These are phyloP conservation scores for Crocallis elinguaria DNA, from an alignment of 2,888 invertebrate species.

Conservation along the genomic window DNA sequence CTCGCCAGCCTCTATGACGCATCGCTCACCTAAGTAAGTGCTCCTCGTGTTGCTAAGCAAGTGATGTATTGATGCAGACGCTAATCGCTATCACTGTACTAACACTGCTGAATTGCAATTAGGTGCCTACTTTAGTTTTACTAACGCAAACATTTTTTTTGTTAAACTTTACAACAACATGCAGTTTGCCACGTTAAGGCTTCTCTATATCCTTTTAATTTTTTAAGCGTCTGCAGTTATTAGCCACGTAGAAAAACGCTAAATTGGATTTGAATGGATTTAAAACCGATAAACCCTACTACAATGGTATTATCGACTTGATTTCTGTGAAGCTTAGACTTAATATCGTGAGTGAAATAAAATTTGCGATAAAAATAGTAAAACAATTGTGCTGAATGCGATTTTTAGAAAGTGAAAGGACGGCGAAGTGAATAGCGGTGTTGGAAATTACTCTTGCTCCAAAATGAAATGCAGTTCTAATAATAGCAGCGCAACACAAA, in stretches of 20 bases:
- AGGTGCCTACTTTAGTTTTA: neutral
- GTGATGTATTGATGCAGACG: slow-evolving; percentile 20
- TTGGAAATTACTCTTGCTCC: slow-evolving; percentile 28
- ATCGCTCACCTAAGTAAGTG: slow-evolving; percentile 62
- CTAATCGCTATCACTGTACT: neutral
- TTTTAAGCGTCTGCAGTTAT: neutral
- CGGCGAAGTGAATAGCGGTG: slow-evolving; percentile 29
- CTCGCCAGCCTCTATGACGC: slow-evolving; percentile 61
- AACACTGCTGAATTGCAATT: neutral
- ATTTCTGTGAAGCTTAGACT: neutral
- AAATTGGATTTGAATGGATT: neutral
- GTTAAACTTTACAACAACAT: neutral
- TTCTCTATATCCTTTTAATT: neutral
- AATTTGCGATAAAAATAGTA: slow-evolving; percentile 29
- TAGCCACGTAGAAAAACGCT: neutral
- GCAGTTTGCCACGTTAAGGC: neutral
- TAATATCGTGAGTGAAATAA: slow-evolving; percentile 3
- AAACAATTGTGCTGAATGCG: slow-evolving; percentile 27
- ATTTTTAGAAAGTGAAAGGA: slow-evolving; percentile 47
- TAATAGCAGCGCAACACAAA: slow-evolving; percentile 11
- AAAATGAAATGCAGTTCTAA: slow-evolving; percentile 29
- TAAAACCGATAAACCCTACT: neutral
- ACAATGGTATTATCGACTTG: neutral
- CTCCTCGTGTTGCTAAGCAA: slow-evolving; percentile 52
- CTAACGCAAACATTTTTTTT: neutral